Percentiles rank a stretch among this genome's conserved stretches.
Evolutionary conservation across 1,140 invertebrate species (phyloP).

Genomic region (Drosophila pseudoobscura): DNA sequence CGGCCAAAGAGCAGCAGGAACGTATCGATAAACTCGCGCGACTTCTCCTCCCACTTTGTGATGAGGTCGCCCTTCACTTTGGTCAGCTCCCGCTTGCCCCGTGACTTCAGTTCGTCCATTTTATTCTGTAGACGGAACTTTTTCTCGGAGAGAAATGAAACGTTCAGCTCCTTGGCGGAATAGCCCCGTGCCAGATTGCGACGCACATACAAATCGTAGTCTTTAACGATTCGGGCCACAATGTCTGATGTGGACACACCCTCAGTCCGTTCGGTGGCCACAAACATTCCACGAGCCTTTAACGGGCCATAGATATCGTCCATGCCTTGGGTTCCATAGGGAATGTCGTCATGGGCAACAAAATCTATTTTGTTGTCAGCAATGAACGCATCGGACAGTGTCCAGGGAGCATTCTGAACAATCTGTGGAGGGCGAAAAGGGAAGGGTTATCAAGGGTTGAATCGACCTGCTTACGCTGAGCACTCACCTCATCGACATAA

Average conservation of each 20-base stretch:
- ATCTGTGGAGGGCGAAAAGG: conserved; percentile 84
- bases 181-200: conserved; percentile 99
- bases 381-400: conserved; percentile 96
- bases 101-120: conserved; percentile 96
- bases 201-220: conserved; percentile 99
- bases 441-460: background rate
- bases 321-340: conserved; percentile 94
- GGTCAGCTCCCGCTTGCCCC: conserved; percentile 93
- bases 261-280: conserved; percentile 97
- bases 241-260: conserved; percentile 99
- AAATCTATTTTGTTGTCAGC: conserved; percentile 99
- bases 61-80: conserved; percentile 95
- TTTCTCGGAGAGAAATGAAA: conserved; percentile 98
- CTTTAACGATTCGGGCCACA: conserved; percentile 98
- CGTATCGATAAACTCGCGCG: conserved; percentile 96
- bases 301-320: conserved; percentile 96
- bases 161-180: conserved; percentile 98
- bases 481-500: conserved; percentile 96
- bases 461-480: background rate
- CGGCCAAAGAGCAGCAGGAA: conserved; percentile 96
- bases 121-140: conserved; percentile 97
- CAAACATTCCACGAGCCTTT: conserved; percentile 98
- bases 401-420: conserved; percentile 97
- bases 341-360: conserved; percentile 99
- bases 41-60: conserved; percentile 99